Percentiles rank a stretch among this genome's conserved stretches.
These are phyloP conservation scores for Pachymerium ferrugineum DNA, from an alignment of 2,888 invertebrate genomes.

Conservation along the genomic window DNA sequence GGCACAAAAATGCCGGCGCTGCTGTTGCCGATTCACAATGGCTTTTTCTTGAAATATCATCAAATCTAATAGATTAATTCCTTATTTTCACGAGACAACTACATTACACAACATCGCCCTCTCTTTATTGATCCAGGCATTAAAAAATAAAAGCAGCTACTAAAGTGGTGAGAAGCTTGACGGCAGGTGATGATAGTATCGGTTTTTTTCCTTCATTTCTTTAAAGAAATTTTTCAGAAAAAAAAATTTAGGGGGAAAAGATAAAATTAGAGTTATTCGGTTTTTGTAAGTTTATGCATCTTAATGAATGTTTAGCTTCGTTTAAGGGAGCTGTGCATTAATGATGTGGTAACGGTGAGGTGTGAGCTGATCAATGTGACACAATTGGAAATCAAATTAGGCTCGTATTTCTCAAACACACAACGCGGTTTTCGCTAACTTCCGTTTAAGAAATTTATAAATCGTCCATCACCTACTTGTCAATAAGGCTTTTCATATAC, in stretches of 20 bases:
- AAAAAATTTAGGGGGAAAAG: neutral
- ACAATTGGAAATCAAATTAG: conserved; percentile 27
- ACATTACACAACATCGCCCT: no score
- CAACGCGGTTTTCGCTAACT: conserved; percentile 9
- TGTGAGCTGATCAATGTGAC: conserved; percentile 27
- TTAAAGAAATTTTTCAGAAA: no score
- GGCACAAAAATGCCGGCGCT: conserved; percentile 25
- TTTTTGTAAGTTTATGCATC: neutral
- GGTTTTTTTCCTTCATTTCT: no score
- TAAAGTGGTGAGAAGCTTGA: neutral
- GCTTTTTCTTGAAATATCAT: neutral
- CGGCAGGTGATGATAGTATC: neutral
- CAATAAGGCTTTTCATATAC: neutral
- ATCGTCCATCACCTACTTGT: neutral
- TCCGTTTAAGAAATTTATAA: conserved; percentile 13
- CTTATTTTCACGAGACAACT: no score
- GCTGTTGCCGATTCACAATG: neutral
- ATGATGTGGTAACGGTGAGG: conserved; percentile 25
- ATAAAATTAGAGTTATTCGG: neutral
- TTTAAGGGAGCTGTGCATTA: conserved; percentile 1
- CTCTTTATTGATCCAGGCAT: no score
- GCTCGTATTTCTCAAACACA: conserved; percentile 20
- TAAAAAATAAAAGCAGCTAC: neutral
- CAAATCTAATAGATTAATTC: neutral
- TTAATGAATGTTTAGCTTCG: neutral